Base-by-base conservation (phyloP, 2,888 invertebrate genomes). In the Spicauda simplicius region DNA sequence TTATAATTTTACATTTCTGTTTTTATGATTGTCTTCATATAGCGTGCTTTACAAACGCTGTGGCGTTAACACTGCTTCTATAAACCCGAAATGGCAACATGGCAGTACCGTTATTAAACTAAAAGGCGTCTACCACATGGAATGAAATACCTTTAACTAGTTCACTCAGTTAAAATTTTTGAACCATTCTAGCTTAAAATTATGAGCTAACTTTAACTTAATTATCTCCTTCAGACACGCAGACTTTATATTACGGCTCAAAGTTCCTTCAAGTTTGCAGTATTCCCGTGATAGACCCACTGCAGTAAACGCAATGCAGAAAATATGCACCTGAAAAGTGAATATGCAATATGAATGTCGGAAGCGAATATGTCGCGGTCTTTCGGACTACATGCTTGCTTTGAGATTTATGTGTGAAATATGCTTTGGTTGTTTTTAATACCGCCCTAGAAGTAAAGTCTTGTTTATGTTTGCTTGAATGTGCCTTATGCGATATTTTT, bases 241-340 rank as follows among this genome's bases (percentile, higher is more conserved):
- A 58, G 57, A 53, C 53, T 53, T 25, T 50, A 30, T 25, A 25
- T 25, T 58, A 58, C 64, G 50, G 25, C 8, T 52, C 52, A 33
- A 64, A 64, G 25, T 64, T 50, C 56, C 33, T n/a, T 50, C 16
- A 56, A 64, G 37, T 56, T 64, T 52, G 19, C 14, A 33, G 41
- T 65, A 65, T 59, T 65, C 59, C 59, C 65, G 59, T 25, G 45
- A 59, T 65, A 65, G 54, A 60, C 52, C 37, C 54, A 59, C 59
- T 65, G 65, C 65, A 65, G 59, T 65, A 59, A 65, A 65, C 65
- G 65, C 65, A 65, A 59, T 65, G 65, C 65, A 59, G 65, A 59
- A 65, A 65, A 58, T 65, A 65, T 65, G 65, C 65, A 59, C 65
- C 52, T 59, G 65, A 54, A 65, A 65, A 65, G 65, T 65, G 58